Conservation (phyloP, 1,140 invertebrate genomes). For the Eueides isabella region DNA sequence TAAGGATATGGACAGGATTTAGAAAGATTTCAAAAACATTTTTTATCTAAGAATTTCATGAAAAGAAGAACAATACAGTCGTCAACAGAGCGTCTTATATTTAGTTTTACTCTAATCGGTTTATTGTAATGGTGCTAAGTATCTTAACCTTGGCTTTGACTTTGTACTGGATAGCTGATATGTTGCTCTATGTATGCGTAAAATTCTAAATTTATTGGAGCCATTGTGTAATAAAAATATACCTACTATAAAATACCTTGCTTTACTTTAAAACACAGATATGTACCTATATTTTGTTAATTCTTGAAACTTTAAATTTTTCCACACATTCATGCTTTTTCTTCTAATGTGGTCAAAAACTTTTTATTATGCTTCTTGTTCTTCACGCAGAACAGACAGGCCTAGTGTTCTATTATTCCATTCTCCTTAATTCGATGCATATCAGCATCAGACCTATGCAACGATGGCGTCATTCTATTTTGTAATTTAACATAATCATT, state of each 20-base stretch:
- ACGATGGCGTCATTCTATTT: too few relatives aligned
- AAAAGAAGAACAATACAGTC: not conserved
- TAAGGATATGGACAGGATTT: too few relatives aligned
- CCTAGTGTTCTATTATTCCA: too few relatives aligned
- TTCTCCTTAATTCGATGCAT: too few relatives aligned
- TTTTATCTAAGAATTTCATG: not conserved
- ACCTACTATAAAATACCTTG: not conserved
- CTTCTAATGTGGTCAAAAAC: too few relatives aligned
- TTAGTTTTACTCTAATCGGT: conserved; percentile 23
- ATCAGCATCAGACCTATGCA: too few relatives aligned
- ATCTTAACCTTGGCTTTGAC: conserved; percentile 28
- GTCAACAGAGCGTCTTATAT: conserved; percentile 5
- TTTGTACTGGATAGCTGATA: conserved; percentile 18
- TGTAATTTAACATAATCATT: not conserved
- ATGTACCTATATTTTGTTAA: not conserved
- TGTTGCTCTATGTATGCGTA: not conserved
- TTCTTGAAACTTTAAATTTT: not conserved
- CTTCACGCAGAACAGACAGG: too few relatives aligned
- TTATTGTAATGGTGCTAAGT: conserved; percentile 32
- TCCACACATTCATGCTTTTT: too few relatives aligned
- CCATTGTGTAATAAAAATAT: not conserved
- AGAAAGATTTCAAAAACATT: too few relatives aligned
- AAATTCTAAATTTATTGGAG: not conserved
- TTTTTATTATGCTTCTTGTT: too few relatives aligned
- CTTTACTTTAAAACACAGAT: not conserved